These are phyloP conservation scores for Buceros bicornis DNA, from an alignment of 2,797 vertebrate genomes.

Conservation along the genomic window DNA sequence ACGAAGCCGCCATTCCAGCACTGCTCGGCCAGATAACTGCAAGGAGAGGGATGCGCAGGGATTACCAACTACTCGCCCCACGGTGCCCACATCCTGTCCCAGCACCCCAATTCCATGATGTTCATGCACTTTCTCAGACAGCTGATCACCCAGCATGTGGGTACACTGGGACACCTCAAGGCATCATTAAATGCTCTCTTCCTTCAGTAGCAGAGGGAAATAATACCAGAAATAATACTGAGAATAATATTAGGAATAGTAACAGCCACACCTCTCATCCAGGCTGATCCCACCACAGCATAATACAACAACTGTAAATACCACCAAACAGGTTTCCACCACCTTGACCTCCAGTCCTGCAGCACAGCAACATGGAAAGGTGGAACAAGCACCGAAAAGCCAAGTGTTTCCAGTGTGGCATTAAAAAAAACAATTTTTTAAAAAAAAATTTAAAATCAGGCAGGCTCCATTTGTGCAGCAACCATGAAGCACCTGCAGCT, in stretches of 20 bases:
- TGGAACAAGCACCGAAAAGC: neutral
- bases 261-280: neutral
- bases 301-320: neutral
- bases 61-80: fast-evolving
- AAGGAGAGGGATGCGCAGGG: neutral
- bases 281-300: fast-evolving
- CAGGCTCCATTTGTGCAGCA: neutral
- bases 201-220: neutral
- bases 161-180: fast-evolving
- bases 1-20: slow-evolving; percentile 97
- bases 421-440: neutral
- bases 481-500: neutral
- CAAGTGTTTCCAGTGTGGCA: neutral
- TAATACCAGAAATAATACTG: neutral
- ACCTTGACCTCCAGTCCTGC: neutral
- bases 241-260: neutral
- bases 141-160: fast-evolving
- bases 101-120: fast-evolving
- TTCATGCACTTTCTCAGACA: neutral
- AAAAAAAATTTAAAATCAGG: neutral
- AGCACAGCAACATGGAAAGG: neutral
- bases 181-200: neutral
- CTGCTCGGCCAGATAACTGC: slow-evolving; percentile 96
- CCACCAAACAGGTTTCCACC: neutral
- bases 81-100: fast-evolving